These are phyloP conservation scores for Platycnemis pennipes DNA, from an alignment of 2,888 invertebrate species.

Conservation along the genomic window DNA sequence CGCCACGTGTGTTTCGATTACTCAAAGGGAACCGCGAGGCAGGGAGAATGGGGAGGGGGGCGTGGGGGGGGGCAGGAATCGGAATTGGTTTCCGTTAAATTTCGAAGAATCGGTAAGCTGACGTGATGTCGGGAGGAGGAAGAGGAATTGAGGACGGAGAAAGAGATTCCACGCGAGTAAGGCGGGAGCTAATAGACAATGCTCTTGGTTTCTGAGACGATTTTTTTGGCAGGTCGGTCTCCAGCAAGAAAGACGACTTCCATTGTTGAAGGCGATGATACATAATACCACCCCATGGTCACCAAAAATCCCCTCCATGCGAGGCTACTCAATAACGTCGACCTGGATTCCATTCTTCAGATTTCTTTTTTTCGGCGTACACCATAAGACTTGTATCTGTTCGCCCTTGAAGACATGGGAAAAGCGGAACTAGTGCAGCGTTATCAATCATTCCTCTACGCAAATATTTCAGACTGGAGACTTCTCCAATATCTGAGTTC, in stretches of 20 bases:
- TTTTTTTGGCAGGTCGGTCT: not conserved
- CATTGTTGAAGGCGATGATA: constrained; percentile 12
- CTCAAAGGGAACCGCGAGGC: not conserved
- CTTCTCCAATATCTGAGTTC: no score
- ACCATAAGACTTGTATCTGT: not conserved
- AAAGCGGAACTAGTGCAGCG: not conserved
- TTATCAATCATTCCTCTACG: not conserved
- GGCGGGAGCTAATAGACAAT: not conserved
- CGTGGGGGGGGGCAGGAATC: not conserved
- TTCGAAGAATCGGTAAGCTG: constrained; percentile 31
- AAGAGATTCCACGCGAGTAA: not conserved
- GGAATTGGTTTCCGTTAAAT: constrained; percentile 36
- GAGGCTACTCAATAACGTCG: not conserved
- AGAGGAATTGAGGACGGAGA: not conserved
- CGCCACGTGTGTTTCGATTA: constrained; percentile 9
- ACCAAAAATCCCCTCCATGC: not conserved
- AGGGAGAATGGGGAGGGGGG: not conserved
- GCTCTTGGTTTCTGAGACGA: not conserved
- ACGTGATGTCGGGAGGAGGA: not conserved
- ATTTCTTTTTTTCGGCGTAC: not conserved
- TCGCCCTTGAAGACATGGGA: not conserved
- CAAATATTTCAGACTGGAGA: not conserved
- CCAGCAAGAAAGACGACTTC: not conserved
- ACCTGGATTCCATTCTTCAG: not conserved
- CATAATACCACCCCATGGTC: not conserved